phyloP scores from a whole-genome alignment of 2,797 vertebrate species.

The Poecile montanus region DNA sequence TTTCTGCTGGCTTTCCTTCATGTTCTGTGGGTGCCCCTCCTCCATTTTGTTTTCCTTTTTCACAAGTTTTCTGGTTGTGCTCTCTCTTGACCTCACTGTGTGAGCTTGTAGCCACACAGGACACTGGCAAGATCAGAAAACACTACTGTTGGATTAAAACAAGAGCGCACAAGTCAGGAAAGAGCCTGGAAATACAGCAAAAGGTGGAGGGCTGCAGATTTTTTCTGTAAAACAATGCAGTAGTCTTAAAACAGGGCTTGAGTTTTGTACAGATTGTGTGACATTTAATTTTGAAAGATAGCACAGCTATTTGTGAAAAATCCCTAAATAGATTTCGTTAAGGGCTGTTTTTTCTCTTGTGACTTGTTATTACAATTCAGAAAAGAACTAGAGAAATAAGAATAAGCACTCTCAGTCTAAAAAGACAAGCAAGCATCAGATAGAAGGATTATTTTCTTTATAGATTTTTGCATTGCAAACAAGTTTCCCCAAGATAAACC shows the following conservation, averaged over 20 bases:
- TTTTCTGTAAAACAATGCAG: background rate
- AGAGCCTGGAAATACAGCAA: background rate
- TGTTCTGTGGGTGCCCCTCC: constrained; percentile 41
- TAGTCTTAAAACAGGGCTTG: background rate
- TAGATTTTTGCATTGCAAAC: background rate
- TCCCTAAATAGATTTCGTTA: background rate
- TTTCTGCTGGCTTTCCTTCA: constrained; percentile 72
- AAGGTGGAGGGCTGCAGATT: background rate
- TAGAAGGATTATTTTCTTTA: background rate
- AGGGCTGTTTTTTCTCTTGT: background rate
- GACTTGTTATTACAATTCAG: background rate
- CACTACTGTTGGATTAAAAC: background rate
- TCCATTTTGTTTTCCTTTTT: constrained; percentile 77
- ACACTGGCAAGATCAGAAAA: constrained; percentile 72
- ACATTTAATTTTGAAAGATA: background rate
- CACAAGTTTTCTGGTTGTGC: constrained; percentile 68
- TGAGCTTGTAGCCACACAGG: constrained; percentile 78
- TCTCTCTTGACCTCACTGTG: constrained; percentile 77
- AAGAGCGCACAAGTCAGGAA: background rate
- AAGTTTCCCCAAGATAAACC: background rate
- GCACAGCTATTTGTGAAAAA: background rate
- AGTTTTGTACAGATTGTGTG: constrained; percentile 1
- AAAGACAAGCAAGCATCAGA: background rate
- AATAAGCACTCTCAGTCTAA: background rate
- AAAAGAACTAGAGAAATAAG: background rate